Percentiles rank a stretch among this genome's conserved stretches.
Conservation (phyloP, 2,113 vertebrate species). For the Neoarius graeffei region DNA sequence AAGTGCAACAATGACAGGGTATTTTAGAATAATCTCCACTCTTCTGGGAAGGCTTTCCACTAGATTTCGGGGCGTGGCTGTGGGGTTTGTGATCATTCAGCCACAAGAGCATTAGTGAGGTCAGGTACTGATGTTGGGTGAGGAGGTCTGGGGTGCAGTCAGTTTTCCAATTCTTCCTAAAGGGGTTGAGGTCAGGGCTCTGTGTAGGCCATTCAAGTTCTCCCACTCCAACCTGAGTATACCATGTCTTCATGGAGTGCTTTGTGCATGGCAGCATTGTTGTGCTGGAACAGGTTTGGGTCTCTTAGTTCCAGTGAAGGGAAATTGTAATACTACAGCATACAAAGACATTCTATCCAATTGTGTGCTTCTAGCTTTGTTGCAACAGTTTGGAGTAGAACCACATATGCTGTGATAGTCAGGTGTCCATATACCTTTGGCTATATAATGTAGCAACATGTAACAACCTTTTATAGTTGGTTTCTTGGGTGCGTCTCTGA, state of each 20-base stretch:
- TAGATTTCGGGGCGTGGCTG: neutral
- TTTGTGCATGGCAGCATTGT: neutral
- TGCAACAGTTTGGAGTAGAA: neutral
- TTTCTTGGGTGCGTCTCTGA: neutral
- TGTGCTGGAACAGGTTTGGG: neutral
- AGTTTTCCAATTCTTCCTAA: neutral
- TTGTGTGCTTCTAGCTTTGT: neutral
- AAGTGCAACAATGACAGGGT: neutral
- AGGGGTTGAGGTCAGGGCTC: neutral
- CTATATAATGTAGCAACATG: neutral
- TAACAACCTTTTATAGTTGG: neutral
- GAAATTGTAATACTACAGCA: neutral
- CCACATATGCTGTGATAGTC: neutral
- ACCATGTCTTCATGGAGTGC: neutral
- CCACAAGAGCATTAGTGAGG: neutral
- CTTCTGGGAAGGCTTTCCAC: neutral
- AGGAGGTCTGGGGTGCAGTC: neutral
- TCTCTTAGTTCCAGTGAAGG: neutral
- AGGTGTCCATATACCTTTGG: neutral
- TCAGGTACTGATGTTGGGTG: neutral
- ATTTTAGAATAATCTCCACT: neutral
- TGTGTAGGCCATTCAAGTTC: neutral
- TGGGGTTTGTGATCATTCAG: neutral
- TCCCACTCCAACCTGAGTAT: neutral
- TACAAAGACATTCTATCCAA: neutral